phyloP scores from a whole-genome alignment of 1,140 invertebrate species.

The Rhopalosiphum padi region DNA sequence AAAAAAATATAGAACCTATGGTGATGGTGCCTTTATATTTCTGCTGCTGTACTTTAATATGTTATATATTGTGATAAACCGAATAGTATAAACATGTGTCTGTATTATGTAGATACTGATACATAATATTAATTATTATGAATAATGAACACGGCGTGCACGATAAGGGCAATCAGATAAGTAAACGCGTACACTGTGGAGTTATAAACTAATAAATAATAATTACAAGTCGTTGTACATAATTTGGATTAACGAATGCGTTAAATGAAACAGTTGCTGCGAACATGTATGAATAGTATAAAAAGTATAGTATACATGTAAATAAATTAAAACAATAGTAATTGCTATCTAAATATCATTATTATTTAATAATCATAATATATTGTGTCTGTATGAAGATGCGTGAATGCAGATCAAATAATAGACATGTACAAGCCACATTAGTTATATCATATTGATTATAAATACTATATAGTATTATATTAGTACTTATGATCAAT shows the following conservation, averaged over 20 bases:
- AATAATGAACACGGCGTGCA: not conserved
- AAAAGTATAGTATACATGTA: not conserved
- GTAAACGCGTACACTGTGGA: not conserved
- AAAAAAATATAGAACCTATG: not conserved
- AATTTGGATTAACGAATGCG: not conserved
- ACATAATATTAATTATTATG: slow-evolving; percentile 11
- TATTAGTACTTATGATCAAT: too few relatives aligned
- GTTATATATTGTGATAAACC: not conserved
- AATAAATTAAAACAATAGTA: slow-evolving; percentile 8
- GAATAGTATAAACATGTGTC: not conserved
- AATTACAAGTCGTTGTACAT: not conserved
- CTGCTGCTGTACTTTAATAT: not conserved
- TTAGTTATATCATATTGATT: not conserved
- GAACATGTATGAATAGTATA: not conserved
- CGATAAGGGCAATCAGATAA: slow-evolving; percentile 14
- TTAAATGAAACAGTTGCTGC: not conserved
- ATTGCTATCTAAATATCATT: slow-evolving; percentile 14
- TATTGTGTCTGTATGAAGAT: not conserved
- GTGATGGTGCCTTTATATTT: not conserved
- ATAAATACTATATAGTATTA: too few relatives aligned
- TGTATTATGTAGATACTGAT: slow-evolving; percentile 8
- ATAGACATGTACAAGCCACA: not conserved
- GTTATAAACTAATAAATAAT: slow-evolving; percentile 16
- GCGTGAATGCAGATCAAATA: not conserved
- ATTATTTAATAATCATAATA: not conserved